A percentile compares a stretch with the other conserved stretches of the same genome.
phyloP scores from a whole-genome alignment of 2,113 vertebrate genomes.

The Calyptomena viridis region DNA sequence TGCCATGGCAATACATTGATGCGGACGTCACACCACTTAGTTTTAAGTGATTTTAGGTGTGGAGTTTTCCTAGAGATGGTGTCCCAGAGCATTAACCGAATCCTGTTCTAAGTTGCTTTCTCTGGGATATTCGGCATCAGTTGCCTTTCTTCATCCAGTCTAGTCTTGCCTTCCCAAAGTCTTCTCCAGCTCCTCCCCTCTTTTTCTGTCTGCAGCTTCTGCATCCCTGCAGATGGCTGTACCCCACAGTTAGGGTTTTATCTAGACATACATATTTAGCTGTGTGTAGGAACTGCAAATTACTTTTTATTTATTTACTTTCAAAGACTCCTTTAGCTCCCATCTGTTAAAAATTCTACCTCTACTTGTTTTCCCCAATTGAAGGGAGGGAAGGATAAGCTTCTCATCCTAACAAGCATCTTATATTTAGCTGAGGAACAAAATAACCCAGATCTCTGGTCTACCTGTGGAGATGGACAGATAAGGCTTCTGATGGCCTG shows the following conservation, averaged over 20 bases:
- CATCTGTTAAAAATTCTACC: conserved; percentile 26
- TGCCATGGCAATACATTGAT: neutral
- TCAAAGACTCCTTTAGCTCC: conserved; percentile 6
- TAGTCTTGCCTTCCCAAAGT: neutral
- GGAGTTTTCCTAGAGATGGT: neutral
- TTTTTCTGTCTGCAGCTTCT: neutral
- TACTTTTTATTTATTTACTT: conserved; percentile 50
- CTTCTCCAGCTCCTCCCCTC: neutral
- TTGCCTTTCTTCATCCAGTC: neutral
- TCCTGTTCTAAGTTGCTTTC: neutral
- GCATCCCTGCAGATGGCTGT: neutral
- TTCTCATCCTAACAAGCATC: neutral
- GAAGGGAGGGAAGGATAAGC: neutral
- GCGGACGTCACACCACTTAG: neutral
- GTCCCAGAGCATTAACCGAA: neutral
- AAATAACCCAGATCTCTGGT: neutral
- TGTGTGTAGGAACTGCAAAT: conserved; percentile 22
- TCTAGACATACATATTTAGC: conserved; percentile 7
- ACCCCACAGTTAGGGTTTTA: neutral
- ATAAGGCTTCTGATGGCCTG: neutral
- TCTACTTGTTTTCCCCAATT: neutral
- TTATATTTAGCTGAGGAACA: conserved; percentile 15
- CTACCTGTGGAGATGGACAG: neutral
- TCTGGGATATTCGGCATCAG: neutral
- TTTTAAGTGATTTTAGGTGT: neutral